Evolutionary conservation across 2,888 invertebrate species (phyloP), one percentile per base, ranked within the genome.

Genomic region (Heterodera filipjevi): DNA sequence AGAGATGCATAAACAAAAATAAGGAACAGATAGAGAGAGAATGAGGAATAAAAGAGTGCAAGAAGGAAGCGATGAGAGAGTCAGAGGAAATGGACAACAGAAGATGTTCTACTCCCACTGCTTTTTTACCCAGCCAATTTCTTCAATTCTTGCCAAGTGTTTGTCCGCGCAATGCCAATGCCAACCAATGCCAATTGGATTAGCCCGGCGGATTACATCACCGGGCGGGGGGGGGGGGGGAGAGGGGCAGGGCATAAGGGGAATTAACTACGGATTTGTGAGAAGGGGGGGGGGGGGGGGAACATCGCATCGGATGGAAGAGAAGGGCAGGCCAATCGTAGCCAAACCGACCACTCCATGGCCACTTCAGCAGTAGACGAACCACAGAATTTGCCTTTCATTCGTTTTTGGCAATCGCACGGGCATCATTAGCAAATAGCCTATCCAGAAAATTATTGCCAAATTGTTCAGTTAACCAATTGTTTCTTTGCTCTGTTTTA

Each of bases 111-210:
- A 2, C 66, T 32, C 33, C 33, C 33, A 2, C 33, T 68, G 22
- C 68, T 14, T 0, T 35, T 68, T 27, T 6, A n/a, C n/a, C n/a
- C n/a, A n/a, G n/a, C 33, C 27, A 14, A n/a, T 66, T 27, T n/a
- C 66, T 66, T 33, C 27, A n/a, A 14, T n/a, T 66, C 27, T 32
- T 3, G 27, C 68, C 68, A 68, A 68, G 32, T 68, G 35, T 68
- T 35, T 68, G 68, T 68, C 19, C 68, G 33, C 32, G 59, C 33
- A 68, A 68, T 35, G 35, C n/a, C n/a, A n/a, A n/a, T n/a, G n/a
- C n/a, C n/a, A n/a, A n/a, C n/a, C n/a, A n/a, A n/a, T n/a, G n/a
- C 14, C 35, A 68, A 68, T 68, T 68, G 35, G 68, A 68, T 68
- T 68, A 68, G 68, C n/a, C 33, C 68, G 59, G 59, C 27, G 59